A percentile compares a stretch with the other conserved stretches of the same genome.
These are phyloP conservation scores for Aspidoscelis tigris DNA, from an alignment of 2,113 vertebrate genomes.

Conservation along the genomic window DNA sequence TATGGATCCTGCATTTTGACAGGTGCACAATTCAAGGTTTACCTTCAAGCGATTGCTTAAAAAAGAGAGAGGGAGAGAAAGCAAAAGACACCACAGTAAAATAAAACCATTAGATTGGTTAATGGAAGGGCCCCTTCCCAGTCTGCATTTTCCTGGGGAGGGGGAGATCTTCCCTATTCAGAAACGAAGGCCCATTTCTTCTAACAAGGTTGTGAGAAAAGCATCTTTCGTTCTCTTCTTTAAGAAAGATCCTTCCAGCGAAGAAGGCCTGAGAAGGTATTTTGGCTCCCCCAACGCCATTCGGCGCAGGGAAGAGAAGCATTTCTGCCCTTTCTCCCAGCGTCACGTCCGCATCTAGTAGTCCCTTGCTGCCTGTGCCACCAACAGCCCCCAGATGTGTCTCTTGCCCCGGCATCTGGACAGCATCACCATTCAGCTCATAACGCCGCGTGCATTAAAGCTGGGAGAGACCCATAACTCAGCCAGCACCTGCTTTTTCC, in stretches of 20 bases:
- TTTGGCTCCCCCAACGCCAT: not conserved
- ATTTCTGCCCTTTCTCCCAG: no score
- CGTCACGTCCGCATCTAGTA: not conserved
- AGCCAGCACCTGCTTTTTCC: not conserved
- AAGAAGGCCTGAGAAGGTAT: not conserved
- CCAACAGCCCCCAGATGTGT: conserved; percentile 17
- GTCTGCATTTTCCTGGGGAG: no score
- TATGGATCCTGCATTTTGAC: not conserved
- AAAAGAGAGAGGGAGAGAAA: no score
- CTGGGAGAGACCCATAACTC: not conserved
- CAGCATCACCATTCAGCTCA: conserved; percentile 18
- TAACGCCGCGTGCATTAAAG: conserved; percentile 8
- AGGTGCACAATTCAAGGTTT: not conserved
- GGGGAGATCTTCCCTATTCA: no score
- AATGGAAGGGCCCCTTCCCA: not conserved
- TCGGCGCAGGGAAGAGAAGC: no score
- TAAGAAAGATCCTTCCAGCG: not conserved
- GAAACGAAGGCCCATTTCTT: no score
- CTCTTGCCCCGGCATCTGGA: conserved; percentile 20
- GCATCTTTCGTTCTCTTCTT: no score
- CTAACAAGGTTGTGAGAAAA: no score
- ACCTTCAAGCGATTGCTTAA: not conserved
- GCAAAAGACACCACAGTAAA: not conserved
- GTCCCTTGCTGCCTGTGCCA: not conserved
- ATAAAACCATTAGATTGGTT: no score